Conservation (phyloP, 2,888 invertebrate genomes). For the Diogma glabrata region DNA sequence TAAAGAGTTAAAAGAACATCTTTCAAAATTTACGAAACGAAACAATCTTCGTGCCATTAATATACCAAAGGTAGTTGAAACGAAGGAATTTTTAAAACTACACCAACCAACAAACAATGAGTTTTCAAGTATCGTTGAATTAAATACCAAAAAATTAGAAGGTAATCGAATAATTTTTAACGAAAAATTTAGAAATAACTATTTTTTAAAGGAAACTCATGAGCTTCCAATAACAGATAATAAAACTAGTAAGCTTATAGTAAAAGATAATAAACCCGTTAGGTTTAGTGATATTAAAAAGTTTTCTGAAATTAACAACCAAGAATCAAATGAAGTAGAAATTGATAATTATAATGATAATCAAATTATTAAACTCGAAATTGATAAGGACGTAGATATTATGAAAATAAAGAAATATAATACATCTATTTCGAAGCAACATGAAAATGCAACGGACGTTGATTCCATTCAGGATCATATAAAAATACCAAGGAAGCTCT, state of each 20-base stretch:
- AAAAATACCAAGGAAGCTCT: slow-evolving; percentile 53
- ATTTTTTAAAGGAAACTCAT: too few relatives aligned
- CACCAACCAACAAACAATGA: slow-evolving; percentile 26
- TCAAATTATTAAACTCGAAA: too few relatives aligned
- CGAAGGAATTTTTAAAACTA: slow-evolving; percentile 29
- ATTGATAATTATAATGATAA: too few relatives aligned
- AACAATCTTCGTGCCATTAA: slow-evolving; percentile 31
- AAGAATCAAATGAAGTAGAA: too few relatives aligned
- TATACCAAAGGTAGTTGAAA: slow-evolving; percentile 30
- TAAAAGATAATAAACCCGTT: not conserved
- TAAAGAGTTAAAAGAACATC: slow-evolving; percentile 42
- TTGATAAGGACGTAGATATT: not conserved
- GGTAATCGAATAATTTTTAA: too few relatives aligned
- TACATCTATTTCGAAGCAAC: not conserved
- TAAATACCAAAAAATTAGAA: slow-evolving; percentile 6
- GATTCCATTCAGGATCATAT: slow-evolving; percentile 48
- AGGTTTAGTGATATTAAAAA: not conserved
- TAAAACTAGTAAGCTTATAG: not conserved
- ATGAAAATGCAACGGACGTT: not conserved
- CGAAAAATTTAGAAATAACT: not conserved
- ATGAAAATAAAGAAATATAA: not conserved
- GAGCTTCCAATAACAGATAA: not conserved
- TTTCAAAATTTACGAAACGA: slow-evolving; percentile 53
- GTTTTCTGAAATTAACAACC: not conserved
- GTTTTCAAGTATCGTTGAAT: slow-evolving; percentile 25